Evolutionary conservation across 2,797 vertebrate species (phyloP), one percentile per base, ranked within the genome.

Genomic region (Pangasius macronema): DNA sequence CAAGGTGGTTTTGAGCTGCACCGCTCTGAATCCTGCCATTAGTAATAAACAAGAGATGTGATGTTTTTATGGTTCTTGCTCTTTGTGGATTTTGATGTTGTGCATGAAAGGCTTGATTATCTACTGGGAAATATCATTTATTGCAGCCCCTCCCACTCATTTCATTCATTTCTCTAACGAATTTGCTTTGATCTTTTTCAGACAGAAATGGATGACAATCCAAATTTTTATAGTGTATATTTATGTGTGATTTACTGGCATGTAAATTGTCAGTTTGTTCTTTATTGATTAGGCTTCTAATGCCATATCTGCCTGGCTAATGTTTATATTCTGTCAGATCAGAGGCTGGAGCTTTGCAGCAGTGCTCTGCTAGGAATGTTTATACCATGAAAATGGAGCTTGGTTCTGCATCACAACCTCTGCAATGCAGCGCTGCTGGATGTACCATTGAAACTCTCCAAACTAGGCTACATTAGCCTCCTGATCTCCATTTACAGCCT

Each of bases 171-270:
- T 92, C 91, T 92, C 91, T 88, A 84, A 91, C 87, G 92, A 93
- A 95, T 93, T 92, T 90, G 87, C 91, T 89, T 72, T 82, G 87
- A 89, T 72, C 10, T 70, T 39, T 39, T 90, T 59, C 39, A 82
- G 65, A 36, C 85, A 86, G 63, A 92, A 92, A 92, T 90, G 90
- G 91, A 94, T 93, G 90, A 76, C 3, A 59, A 70, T 18, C 72
- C 24, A 33, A 30, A 18, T 84, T 55, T 90, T 91, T 88, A 80
- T 90, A 20, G 49, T 10, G 9, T 7, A 30, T 20, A 30, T 61
- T 87, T 84, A 87, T 82, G 53, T 76, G 68, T 90, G 92, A 92
- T 93, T 89, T 90, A 94, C 91, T 87, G 81, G 46, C 24, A 0
- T 89, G 91, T 83, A 91, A 85, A 91, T 93, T 88, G 75, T 88